These are phyloP conservation scores for Hyperopisus bebe DNA, from an alignment of 2,113 vertebrate species.

Conservation along the genomic window DNA sequence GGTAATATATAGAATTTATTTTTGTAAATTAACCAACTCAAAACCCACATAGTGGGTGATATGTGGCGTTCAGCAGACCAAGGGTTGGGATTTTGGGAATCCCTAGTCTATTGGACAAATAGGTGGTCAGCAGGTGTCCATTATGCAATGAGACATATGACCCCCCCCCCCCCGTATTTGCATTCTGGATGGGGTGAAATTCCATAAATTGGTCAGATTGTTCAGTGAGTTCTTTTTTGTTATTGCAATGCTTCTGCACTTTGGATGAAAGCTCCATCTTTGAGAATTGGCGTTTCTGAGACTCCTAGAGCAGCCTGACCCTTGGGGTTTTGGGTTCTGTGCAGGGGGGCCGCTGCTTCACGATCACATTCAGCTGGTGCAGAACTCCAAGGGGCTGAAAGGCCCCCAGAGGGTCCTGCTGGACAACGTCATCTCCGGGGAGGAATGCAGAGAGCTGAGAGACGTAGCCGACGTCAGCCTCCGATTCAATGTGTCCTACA, in stretches of 20 bases:
- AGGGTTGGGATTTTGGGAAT: neutral
- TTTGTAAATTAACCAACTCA: neutral
- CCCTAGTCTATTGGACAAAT: neutral
- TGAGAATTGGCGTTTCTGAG: neutral
- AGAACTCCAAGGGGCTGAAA: constrained; percentile 78
- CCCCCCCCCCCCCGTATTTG: neutral
- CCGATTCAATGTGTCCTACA: neutral
- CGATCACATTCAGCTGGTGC: constrained; percentile 70
- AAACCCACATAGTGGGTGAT: neutral
- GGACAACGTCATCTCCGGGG: constrained; percentile 77
- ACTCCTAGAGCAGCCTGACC: neutral
- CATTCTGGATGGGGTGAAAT: neutral
- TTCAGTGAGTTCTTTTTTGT: neutral
- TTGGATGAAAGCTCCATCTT: neutral
- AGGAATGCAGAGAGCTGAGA: constrained; percentile 78
- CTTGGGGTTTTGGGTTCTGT: constrained; percentile 11
- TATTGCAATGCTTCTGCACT: neutral
- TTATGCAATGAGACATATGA: neutral
- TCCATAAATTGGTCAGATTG: neutral
- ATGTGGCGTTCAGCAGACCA: neutral
- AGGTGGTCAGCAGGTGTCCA: neutral
- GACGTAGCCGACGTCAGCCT: constrained; percentile 74
- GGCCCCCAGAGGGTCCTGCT: constrained; percentile 85
- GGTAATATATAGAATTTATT: neutral
- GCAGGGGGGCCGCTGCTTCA: constrained; percentile 84